Base-by-base conservation (phyloP, 1,140 invertebrate genomes). In the Cecropterus lyciades region DNA sequence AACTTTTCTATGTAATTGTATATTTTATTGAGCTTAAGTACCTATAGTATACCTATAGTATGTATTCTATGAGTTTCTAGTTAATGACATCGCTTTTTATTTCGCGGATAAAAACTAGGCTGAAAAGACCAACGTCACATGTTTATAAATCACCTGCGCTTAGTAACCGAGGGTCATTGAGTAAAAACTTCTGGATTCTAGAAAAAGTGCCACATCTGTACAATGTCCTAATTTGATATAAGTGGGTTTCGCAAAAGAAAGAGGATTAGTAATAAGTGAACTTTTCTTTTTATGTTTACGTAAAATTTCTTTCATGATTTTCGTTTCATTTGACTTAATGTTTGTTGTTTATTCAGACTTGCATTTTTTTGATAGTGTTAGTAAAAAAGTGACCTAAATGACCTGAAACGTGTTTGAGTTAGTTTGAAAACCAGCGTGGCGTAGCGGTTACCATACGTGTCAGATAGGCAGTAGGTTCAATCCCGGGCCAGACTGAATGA, bases 171-270 rank as follows among this genome's bases (percentile, higher is more conserved):
- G 14, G 48, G 16, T 27, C 48, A 27, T 51, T 33, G n/a, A 7
- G 24, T 49, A 52, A 52, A 52, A 52, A 13, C 48, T 33, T 8
- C 3, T 27, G 48, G 3, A 30, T 4, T 30, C 6, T 27, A 51
- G 24, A 51, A 51, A 51, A 51, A 30, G 11, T 51, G 24, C 48
- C 48, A 51, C 20, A 27, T 51, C 14, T 51, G 24, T 51, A 24
- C 48, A 51, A 51, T 51, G 48, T 1, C n/a, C 48, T 51, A 51
- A 51, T 51, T 51, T 51, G 7, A 51, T 24, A 10, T 51, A 16
- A 51, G 48, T 51, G n/a, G 5, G 24, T 13, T 51, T 14, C 6
- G 17, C 13, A 40, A 30, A 51, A 30, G 48, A 27, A 51, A n/a
- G 15, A 14, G 48, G 15, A 17, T 9, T 14, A 51, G n/a, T 6